Conservation (phyloP, 2,113 vertebrate species). For the Trematocara nigrifrons region DNA sequence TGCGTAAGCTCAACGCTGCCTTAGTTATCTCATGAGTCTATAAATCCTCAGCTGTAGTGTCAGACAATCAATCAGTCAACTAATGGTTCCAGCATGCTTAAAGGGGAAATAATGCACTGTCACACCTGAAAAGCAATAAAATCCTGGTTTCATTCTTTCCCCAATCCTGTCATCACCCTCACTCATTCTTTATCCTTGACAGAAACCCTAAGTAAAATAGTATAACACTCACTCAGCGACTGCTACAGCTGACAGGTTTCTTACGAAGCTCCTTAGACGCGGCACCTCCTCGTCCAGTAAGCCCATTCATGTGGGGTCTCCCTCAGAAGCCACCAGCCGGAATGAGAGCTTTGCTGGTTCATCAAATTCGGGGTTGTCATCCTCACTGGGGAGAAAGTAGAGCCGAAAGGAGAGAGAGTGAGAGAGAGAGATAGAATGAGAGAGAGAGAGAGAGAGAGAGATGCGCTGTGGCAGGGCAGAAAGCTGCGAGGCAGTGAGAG, state of each 20-base stretch:
- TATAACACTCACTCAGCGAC: conserved; percentile 83
- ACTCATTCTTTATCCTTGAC: neutral
- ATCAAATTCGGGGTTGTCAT: conserved; percentile 92
- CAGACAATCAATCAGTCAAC: conserved; percentile 3
- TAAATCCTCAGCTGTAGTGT: neutral
- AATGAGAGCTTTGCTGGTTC: conserved; percentile 84
- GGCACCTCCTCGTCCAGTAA: conserved; percentile 82
- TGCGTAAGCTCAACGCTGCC: conserved; percentile 10
- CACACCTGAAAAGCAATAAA: neutral
- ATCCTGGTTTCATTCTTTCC: neutral
- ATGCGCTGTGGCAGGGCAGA: conserved; percentile 34
- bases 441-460: conserved; percentile 31
- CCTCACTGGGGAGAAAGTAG: conserved; percentile 84
- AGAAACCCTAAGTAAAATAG: conserved; percentile 4
- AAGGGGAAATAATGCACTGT: neutral
- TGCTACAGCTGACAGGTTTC: conserved; percentile 74
- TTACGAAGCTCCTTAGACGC: conserved; percentile 82
- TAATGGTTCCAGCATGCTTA: neutral
- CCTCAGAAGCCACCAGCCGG: conserved; percentile 81
- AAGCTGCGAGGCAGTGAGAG: conserved; percentile 37
- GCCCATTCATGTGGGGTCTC: conserved; percentile 82
- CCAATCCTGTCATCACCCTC: neutral
- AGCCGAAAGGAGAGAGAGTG: conserved; percentile 64
- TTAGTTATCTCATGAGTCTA: neutral
- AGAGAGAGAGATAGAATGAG: conserved; percentile 17